Evolutionary conservation across 2,113 vertebrate genomes (phyloP), one percentile per base, ranked within the genome.

Genomic region (Leptobrachium leishanense): DNA sequence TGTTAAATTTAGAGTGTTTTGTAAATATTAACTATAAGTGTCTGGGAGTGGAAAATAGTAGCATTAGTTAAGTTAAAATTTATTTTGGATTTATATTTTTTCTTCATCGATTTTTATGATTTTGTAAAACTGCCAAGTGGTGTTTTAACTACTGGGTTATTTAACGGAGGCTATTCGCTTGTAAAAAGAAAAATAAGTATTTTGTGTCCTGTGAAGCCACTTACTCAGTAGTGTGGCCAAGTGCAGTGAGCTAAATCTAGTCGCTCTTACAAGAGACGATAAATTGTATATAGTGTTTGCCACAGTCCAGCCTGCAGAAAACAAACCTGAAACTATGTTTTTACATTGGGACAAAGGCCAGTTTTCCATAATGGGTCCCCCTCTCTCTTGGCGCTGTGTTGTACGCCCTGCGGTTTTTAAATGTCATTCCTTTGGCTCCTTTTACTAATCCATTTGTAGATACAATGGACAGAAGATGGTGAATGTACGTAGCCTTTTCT

Each of bases 121-220:
- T 50, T 31, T 10, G 9, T 70, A 43, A 46, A 20, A 10, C 46
- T 57, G 2, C 12, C 44, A 71, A 7, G 57, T 78, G 57, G 74
- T 64, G 67, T 84, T 82, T 68, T 50, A 77, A 42, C 77, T 79
- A 66, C 69, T 66, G 39, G 44, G 55, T 63, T 66, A 43, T 66
- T 54, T 65, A 54, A 46, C 68, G 53, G 31, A 39, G 50, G 50
- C 66, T 12, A 42, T n/a, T 65, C 7, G 31, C 31, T 79, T 31
- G 5, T 63, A 44, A 42, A 71, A 62, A 50, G 62, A 62, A 41
- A 62, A 77, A 50, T 62, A 40, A 31, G 68, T 70, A 57, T 63
- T 5, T 54, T 72, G 6, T 72, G 69, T 64, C 68, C 57, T 20
- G 15, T 63, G 72, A 31, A 43, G 50, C 6, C 39, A 40, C 10